A percentile compares a stretch with the other conserved stretches of the same genome.
Conservation (phyloP, 1,140 invertebrate genomes). For the Drosophila equinoxialis region DNA sequence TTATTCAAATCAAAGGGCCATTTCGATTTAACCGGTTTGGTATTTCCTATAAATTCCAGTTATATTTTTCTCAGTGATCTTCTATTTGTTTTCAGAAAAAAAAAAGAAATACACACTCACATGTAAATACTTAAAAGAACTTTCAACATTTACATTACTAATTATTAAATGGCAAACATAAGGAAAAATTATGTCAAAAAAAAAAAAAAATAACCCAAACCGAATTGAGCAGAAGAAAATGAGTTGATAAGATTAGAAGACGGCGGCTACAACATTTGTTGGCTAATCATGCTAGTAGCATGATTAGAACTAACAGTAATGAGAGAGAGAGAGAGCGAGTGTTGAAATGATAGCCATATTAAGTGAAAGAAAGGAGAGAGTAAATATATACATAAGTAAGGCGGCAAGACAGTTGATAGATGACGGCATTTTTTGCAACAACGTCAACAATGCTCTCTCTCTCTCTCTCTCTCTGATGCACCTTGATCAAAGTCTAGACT, state of each 20-base stretch:
- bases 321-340: conserved; percentile 5
- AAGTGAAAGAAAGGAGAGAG: neutral
- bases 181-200: conserved; percentile 30
- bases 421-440: neutral
- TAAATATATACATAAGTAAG: neutral
- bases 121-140: too few relatives aligned
- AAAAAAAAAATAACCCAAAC: conserved; percentile 22
- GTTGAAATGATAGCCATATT: neutral
- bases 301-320: conserved; percentile 28
- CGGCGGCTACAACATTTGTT: conserved; percentile 51
- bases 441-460: conserved; percentile 1
- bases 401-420: conserved; percentile 9
- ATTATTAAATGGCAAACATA: conserved; percentile 11
- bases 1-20: too few relatives aligned
- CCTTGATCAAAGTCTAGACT: neutral
- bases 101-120: too few relatives aligned
- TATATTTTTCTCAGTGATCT: too few relatives aligned
- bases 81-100: too few relatives aligned
- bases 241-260: conserved; percentile 59
- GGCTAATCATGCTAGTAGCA: conserved; percentile 35
- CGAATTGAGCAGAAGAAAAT: conserved; percentile 13
- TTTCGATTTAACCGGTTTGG: too few relatives aligned
- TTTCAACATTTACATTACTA: neutral
- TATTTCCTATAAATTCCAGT: too few relatives aligned
- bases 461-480: neutral